Evolutionary conservation across 2,113 vertebrate species (phyloP), one percentile per base, ranked within the genome.

Genomic region (Blennius ocellaris): DNA sequence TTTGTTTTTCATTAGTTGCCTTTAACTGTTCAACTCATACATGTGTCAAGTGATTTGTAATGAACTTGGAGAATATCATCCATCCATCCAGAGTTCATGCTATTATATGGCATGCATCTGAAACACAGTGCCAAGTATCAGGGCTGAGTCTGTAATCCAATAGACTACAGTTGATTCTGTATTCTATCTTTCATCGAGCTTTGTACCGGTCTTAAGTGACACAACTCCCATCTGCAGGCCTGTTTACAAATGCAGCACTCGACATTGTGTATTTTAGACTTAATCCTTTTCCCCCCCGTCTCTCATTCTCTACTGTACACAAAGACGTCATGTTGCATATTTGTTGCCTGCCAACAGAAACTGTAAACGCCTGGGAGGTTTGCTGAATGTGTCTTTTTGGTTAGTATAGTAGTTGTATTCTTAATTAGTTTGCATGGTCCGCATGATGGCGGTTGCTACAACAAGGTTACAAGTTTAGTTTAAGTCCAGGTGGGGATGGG

Each of bases 111-210:
- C 15, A 8, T 59, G 6, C 58, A 47, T 55, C 37, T 55, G 0
- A 57, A 54, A 52, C 1, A 17, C 69, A 5, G 36, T 50, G 52
- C 47, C 48, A 38, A 47, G 54, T 58, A 58, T 52, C 1, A 9
- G 49, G 58, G 63, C 36, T 87, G 60, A 61, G 50, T 58, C 15
- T 70, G 49, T 83, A 85, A 85, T 83, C 80, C 84, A 83, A 57
- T 83, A 54, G 30, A 68, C 56, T 53, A 30, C 36, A 30, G 61
- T 67, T 61, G 61, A 60, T 64, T 73, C 67, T 71, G 60, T 74
- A 17, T 73, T 75, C 14, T 48, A 7, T 67, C 41, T 3, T 43
- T 21, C 2, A 4, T 50, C 17, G 30, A 41, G 74, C 38, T 74
- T 73, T 70, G 30, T 4, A 11, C 38, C 8, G 0, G 40, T 55